Base-by-base conservation (phyloP, 2,888 invertebrate genomes). In the Frankliniella intonsa region DNA sequence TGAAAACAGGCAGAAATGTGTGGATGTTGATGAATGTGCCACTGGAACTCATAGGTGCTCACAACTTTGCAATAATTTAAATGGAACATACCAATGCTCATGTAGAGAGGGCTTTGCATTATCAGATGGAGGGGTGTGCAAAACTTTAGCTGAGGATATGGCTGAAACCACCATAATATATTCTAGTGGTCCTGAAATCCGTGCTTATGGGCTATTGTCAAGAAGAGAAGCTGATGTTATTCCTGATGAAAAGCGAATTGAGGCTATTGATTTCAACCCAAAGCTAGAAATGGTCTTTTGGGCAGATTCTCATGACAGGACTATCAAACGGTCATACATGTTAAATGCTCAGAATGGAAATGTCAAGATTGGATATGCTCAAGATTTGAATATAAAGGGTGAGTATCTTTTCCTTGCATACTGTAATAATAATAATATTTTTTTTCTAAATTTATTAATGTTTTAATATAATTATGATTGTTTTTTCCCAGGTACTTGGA, bases 321-420 rank as follows among this genome's bases (percentile, higher is more conserved):
- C 95, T 1, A 96, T 98, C 84, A 96, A 96, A 87, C 91, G 98
- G 0, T 97, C 97, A 0, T 96, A 94, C 87, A 94, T 98, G 92
- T 91, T 97, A 1, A 92, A 94, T 85, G 95, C 95, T 0, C 89
- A 91, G 50, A 90, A 93, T 83, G 95, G 95, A 5, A 90, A 93
- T 86, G 95, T 93, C 2, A 93, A 94, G 89, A 92, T 92, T 82
- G 95, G 96, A 82, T 93, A 91, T 86, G 94, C 96, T 0, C 98
- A 98, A 87, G 95, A 97, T 87, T 89, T 98, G 51, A 93, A 94
- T 85, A 93, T 95, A 89, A 94, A 94, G 84, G 87, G 89, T 88
- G 85, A 86, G 84, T 84, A 25, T n/a, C n/a, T n/a, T 50, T 5
- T 38, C 22, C 38, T 38, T n/a, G 27, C 3, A 17, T 80, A 19